phyloP scores from a whole-genome alignment of 2,888 invertebrate genomes.

The Rhamnusium bicolor region DNA sequence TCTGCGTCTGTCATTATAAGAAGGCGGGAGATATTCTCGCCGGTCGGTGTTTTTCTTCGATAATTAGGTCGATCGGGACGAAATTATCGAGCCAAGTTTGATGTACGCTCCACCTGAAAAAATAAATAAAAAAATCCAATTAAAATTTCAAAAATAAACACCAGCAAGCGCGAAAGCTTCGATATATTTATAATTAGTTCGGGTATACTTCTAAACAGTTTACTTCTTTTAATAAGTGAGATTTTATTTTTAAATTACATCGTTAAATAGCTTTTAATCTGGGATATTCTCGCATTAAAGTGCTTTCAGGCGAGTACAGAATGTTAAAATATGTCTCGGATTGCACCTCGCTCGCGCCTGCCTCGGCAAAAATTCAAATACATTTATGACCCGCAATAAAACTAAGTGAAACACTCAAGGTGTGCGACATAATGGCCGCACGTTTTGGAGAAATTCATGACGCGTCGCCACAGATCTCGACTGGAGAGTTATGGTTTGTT shows the following conservation, averaged over 20 bases:
- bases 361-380: not conserved
- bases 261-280: slow-evolving; percentile 6
- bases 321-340: not conserved
- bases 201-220: slow-evolving; percentile 29
- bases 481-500: not conserved
- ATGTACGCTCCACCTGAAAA: slow-evolving; percentile 55
- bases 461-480: not conserved
- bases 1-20: not conserved
- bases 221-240: slow-evolving; percentile 17
- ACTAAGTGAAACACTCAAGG: not conserved
- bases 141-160: slow-evolving; percentile 56
- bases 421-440: not conserved
- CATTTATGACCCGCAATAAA: not conserved
- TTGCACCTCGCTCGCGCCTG: not conserved
- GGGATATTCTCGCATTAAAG: not conserved
- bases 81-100: slow-evolving; percentile 17
- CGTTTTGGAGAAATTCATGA: not conserved
- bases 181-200: slow-evolving; percentile 39
- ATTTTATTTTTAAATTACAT: slow-evolving; percentile 33
- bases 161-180: slow-evolving; percentile 11
- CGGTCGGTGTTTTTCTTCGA: not conserved
- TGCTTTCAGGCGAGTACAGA: not conserved
- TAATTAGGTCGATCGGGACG: slow-evolving; percentile 40
- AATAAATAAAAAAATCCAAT: slow-evolving; percentile 59
- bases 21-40: not conserved